Percentiles rank a stretch among this genome's conserved stretches.
phyloP scores from a whole-genome alignment of 2,888 invertebrate species.

The Metacarcinus magister region DNA sequence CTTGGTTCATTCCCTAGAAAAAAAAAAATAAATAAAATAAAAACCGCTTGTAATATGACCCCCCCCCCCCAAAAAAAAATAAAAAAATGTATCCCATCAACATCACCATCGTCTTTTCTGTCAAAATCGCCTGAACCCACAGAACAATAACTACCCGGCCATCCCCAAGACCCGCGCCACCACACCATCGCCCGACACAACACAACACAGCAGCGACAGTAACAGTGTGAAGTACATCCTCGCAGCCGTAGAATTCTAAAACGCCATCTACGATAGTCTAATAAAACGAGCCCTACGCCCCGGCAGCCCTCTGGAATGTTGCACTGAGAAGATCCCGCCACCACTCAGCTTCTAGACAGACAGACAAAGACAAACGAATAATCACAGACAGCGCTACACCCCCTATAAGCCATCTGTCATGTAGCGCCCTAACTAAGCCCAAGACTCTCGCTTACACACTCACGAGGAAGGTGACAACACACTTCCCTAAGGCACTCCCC shows the following conservation, averaged over 20 bases:
- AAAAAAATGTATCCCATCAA: background rate
- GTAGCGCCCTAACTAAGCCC: background rate
- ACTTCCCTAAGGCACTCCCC: background rate
- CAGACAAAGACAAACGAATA: background rate
- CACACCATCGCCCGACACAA: too few species aligned
- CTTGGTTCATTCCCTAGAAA: background rate
- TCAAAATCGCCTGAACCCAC: background rate
- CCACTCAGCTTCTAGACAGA: background rate
- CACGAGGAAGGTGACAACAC: constrained; percentile 12
- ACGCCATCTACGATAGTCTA: background rate
- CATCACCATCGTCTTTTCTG: background rate
- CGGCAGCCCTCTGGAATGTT: constrained; percentile 41
- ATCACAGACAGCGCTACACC: background rate
- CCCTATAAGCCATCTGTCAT: background rate
- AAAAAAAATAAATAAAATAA: background rate
- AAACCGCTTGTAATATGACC: background rate
- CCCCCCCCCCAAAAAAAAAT: too few species aligned
- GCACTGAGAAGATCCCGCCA: background rate
- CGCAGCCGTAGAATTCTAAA: background rate
- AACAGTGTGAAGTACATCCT: background rate
- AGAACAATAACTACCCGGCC: background rate
- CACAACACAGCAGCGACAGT: background rate
- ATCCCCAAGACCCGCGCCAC: background rate
- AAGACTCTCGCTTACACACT: background rate
- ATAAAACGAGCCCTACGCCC: background rate